phyloP scores from a whole-genome alignment of 2,888 invertebrate genomes.

The Phengaris alcon region DNA sequence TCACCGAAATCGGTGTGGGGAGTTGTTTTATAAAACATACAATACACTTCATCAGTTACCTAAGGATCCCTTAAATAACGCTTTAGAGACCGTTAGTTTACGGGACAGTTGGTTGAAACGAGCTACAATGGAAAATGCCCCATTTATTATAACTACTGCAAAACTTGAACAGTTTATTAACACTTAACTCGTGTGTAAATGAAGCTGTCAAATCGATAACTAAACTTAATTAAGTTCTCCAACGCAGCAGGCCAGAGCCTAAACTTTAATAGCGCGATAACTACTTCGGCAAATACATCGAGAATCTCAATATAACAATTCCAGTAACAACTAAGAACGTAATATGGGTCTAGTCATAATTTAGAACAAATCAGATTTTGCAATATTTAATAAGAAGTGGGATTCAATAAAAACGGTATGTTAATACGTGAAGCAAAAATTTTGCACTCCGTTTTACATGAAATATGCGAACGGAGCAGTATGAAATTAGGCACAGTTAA shows the following conservation, averaged over 20 bases:
- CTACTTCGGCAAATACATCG: background rate
- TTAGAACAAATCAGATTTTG: background rate
- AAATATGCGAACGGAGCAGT: background rate
- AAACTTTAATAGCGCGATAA: conserved; percentile 6
- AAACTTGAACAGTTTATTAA: background rate
- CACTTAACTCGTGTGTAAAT: conserved; percentile 3
- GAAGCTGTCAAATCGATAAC: conserved; percentile 19
- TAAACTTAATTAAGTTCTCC: conserved; percentile 20
- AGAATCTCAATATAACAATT: background rate
- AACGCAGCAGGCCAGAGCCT: background rate
- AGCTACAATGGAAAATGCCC: background rate
- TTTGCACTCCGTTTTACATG: too few species aligned
- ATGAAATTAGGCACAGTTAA: too few species aligned
- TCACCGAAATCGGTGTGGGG: too few species aligned
- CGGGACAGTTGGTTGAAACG: background rate
- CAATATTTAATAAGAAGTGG: too few species aligned
- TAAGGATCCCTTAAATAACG: background rate
- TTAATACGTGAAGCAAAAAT: background rate
- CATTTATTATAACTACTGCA: background rate
- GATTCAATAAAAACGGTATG: background rate
- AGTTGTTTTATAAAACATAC: too few species aligned
- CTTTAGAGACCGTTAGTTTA: background rate
- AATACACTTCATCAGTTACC: too few species aligned
- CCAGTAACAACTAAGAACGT: background rate
- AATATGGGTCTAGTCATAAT: background rate